Percentiles rank a stretch among this genome's conserved stretches.
Conservation (phyloP, 1,140 invertebrate genomes). For the Achroia grisella region DNA sequence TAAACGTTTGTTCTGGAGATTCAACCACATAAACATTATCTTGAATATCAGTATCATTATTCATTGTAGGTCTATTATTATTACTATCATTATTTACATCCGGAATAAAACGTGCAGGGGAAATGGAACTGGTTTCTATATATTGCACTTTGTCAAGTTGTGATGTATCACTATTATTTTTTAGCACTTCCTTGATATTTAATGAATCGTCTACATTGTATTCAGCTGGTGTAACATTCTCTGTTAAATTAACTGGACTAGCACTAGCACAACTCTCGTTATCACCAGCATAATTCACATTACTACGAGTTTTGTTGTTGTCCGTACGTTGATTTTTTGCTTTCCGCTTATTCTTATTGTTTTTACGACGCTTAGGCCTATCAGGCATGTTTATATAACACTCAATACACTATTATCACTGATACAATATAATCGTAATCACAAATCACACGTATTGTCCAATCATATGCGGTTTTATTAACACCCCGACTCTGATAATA, state of each 20-base stretch:
- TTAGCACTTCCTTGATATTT: no score
- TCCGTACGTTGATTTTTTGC: constrained; percentile 35
- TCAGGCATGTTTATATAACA: constrained; percentile 55
- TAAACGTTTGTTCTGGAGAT: constrained; percentile 60
- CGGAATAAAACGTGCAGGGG: neutral
- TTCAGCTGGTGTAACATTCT: neutral
- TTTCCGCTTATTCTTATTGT: constrained; percentile 66
- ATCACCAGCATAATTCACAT: constrained; percentile 17
- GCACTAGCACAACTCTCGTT: constrained; percentile 7
- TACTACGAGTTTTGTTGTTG: constrained; percentile 25
- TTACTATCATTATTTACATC: constrained; percentile 23
- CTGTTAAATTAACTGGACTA: neutral
- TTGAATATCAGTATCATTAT: constrained; percentile 5
- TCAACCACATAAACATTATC: constrained; percentile 59
- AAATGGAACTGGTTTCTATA: no score
- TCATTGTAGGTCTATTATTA: neutral
- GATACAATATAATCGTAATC: constrained; percentile 40
- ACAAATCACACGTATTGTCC: constrained; percentile 32
- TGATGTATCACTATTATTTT: no score
- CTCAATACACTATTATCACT: constrained; percentile 50
- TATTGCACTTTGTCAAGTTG: no score
- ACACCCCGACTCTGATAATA: constrained; percentile 25
- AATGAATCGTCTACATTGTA: no score
- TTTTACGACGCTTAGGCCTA: constrained; percentile 56
- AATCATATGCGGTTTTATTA: constrained; percentile 21